Evolutionary conservation across 2,797 vertebrate genomes (phyloP).

Genomic region (Sebastes paucispinis): DNA sequence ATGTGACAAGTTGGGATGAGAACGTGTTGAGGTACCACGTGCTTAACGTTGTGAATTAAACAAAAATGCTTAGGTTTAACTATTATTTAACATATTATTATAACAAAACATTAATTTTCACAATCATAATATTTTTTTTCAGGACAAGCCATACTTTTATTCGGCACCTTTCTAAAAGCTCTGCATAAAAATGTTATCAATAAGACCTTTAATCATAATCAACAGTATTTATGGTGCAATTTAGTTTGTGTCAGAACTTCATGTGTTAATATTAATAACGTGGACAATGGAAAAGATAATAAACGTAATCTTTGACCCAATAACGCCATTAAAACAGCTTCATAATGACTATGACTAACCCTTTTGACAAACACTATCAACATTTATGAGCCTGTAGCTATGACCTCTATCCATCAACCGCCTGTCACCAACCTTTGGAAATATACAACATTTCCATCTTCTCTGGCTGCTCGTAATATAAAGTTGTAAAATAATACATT

Average conservation of each 20-base stretch:
- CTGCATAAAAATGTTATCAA: background rate
- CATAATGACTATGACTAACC: background rate
- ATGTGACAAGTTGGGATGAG: too few species aligned
- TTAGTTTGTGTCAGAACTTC: background rate
- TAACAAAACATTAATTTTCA: too few species aligned
- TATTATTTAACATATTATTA: too few species aligned
- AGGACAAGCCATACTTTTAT: too few species aligned
- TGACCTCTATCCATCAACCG: background rate
- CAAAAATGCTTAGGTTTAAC: too few species aligned
- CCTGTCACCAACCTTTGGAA: background rate
- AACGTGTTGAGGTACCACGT: too few species aligned
- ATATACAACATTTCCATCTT: background rate
- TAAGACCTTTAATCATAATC: background rate
- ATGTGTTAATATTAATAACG: background rate
- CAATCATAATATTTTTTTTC: too few species aligned
- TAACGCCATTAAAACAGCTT: background rate
- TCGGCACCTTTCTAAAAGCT: too few species aligned
- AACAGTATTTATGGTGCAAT: background rate
- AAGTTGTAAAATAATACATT: background rate
- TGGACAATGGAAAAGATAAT: background rate
- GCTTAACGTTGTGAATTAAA: too few species aligned
- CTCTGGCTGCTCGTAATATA: background rate
- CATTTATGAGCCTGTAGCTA: background rate
- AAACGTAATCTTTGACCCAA: slow-evolving; percentile 6
- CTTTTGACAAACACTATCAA: background rate